These are phyloP conservation scores for Tetrao urogallus DNA, from an alignment of 2,113 vertebrate genomes.

Conservation along the genomic window DNA sequence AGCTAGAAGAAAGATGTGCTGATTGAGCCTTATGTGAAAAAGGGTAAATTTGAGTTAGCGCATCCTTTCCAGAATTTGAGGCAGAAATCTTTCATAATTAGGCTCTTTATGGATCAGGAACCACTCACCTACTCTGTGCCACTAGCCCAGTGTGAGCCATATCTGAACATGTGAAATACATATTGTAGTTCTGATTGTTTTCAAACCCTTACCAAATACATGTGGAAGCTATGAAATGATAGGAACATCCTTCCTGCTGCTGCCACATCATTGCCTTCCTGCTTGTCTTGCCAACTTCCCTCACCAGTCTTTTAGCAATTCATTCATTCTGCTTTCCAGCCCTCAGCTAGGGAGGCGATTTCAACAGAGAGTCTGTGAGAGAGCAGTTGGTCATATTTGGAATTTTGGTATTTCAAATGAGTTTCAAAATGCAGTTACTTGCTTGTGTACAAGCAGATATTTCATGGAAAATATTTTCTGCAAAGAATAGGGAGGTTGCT, in stretches of 20 bases:
- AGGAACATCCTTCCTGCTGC: not conserved
- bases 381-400: not conserved
- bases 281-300: not conserved
- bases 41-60: not conserved
- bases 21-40: fast-evolving
- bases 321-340: not conserved
- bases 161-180: not conserved
- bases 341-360: not conserved
- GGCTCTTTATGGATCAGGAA: not conserved
- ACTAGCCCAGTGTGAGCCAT: not conserved
- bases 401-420: not conserved
- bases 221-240: not conserved
- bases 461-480: not conserved
- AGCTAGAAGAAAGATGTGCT: not conserved
- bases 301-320: not conserved
- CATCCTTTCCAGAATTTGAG: not conserved
- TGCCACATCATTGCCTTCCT: not conserved
- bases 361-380: not conserved
- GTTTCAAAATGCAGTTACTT: not conserved
- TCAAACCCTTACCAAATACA: not conserved
- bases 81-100: not conserved
- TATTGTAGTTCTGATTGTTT: not conserved
- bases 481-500: not conserved
- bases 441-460: not conserved
- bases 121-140: not conserved